Evolutionary conservation across 2,888 invertebrate genomes (phyloP).

Genomic region (Gymnocheta viridis): DNA sequence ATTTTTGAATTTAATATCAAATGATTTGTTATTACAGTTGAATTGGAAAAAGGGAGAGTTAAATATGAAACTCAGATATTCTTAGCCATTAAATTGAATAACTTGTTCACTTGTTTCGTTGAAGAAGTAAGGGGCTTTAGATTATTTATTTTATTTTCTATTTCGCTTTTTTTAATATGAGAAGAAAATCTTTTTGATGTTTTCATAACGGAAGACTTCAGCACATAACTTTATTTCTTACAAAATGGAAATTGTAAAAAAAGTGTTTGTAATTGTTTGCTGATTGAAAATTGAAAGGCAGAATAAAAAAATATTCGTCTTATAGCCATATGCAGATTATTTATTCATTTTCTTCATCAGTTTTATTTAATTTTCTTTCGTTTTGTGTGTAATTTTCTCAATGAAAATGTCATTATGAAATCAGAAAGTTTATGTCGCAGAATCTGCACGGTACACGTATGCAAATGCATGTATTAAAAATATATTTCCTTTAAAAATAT

Average conservation of each 20-base stretch:
- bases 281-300: conserved; percentile 76
- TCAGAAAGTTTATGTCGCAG: conserved; percentile 1
- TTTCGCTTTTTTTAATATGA: not conserved
- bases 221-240: conserved; percentile 61
- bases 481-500: not conserved
- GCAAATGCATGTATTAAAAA: not conserved
- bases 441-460: not conserved
- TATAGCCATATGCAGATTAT: not conserved
- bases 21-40: conserved; percentile 46
- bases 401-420: conserved; percentile 24
- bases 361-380: conserved; percentile 41
- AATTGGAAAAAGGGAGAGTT: not conserved
- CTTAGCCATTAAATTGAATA: not conserved
- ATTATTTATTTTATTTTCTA: conserved; percentile 40
- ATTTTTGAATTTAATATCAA: conserved; percentile 58
- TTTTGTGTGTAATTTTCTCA: conserved; percentile 17
- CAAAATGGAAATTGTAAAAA: conserved; percentile 37
- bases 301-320: not conserved
- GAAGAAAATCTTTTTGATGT: conserved; percentile 47
- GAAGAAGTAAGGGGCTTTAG: conserved; percentile 1
- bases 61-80: not conserved
- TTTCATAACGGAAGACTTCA: conserved; percentile 46
- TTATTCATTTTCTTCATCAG: conserved; percentile 1
- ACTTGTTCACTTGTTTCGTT: conserved; percentile 4
- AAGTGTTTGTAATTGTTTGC: conserved; percentile 75